Evolutionary conservation across 37 sponge, comb jelly and placozoan species (phyloP), one percentile per base, ranked within the genome.

Genomic region (Spongia lamella): DNA sequence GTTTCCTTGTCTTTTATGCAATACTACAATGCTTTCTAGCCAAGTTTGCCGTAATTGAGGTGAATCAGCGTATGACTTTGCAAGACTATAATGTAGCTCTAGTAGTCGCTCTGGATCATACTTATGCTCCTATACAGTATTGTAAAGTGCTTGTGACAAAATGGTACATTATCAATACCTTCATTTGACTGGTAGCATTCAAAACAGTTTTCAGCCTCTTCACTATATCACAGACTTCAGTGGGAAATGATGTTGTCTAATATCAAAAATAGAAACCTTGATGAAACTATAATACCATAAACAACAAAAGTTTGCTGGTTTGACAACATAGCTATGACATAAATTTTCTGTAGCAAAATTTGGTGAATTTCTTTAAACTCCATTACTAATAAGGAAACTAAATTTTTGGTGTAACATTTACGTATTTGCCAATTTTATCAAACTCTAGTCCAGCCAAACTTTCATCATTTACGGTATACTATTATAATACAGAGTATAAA

Each of bases 11-110:
- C 79, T 83, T 64, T 68, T 66, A 56, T 96, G 96, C 38, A 89
- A 57, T 16, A 61, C 33, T 0, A 80, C 67, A 80, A 96, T 86
- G 65, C 85, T 89, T 66, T 92, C 90, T 60, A 96, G 80, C 96
- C 96, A 96, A 17, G 93, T 88, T 77, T 83, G 74, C 6, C 96
- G 47, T 53, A 90, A 84, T 79, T 96, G 85, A 32, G 96, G 94
- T 0, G 93, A 86, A 69, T 82, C 85, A 56, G 82, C 77, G 49
- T 89, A 91, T 51, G 86, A 88, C 59, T 89, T 75, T 38, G 96
- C 93, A 59, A 96, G 79, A 49, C 57, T 89, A 68, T 89, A 96
- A 75, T 96, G 87, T 26, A 92, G 84, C 58, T 96, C 93, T 33
- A 90, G 76, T 56, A 96, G 80, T 70, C 80, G 78, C 68, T 92